Evolutionary conservation across 2,888 invertebrate genomes (phyloP), one percentile per base, ranked within the genome.

Genomic region (Drosophila mimica): DNA sequence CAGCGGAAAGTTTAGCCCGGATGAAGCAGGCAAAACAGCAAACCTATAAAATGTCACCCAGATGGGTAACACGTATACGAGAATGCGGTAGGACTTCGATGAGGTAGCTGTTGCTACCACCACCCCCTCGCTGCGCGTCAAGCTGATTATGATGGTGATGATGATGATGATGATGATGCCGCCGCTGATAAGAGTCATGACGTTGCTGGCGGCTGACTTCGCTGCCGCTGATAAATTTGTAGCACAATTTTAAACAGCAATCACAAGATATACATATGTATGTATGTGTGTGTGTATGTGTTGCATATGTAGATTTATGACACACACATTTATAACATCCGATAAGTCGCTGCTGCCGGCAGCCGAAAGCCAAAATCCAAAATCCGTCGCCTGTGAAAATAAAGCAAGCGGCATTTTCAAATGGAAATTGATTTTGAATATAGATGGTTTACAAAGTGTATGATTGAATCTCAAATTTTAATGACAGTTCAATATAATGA

Each of bases 251-350:
- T 86, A 59, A 90, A 75, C 73, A 58, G 70, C 60, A 57, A 49
- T 53, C 34, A 57, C 28, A 40, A 63, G 46, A 67, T 49, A 69
- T 25, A 69, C 11, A 38, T 15, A 3, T 13, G 5, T 34, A 34
- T 15, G 6, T 7, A 36, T 38, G 7, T 38, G 7, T 17, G 17
- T 20, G 2, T 20, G 20, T 46, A 76, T 69, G 8, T 40, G 62
- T 69, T 74, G 60, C 89, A 77, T 74, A 71, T 76, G 88, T 72
- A 90, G 84, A 85, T 85, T 85, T 85, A 85, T 85, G 91, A 87
- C 88, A 83, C 70, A 82, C 81, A 70, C 82, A 89, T 79, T 88
- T 75, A 74, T 79, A 78, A 73, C 54, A 54, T 54, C 49, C 59
- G 61, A 68, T 67, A 82, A 78, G 68, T 53, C 68, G 34, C 56